Conservation (phyloP, 2,797 vertebrate genomes). For the Austrolebias charrua region DNA sequence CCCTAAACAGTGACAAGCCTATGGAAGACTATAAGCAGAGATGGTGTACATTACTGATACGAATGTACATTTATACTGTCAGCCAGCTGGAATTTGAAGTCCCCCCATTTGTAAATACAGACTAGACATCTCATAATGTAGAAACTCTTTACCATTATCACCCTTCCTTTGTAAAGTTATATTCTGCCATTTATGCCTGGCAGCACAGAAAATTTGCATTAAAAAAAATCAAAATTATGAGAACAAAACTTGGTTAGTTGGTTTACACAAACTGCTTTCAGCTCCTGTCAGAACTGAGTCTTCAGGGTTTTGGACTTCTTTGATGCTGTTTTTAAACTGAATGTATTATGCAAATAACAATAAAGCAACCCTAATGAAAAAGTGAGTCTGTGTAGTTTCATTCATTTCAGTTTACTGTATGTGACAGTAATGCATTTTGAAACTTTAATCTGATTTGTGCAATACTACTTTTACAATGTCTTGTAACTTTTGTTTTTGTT, state of each 20-base stretch:
- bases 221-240: slow-evolving; percentile 24
- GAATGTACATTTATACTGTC: slow-evolving; percentile 45
- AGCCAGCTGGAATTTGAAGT: slow-evolving; percentile 24
- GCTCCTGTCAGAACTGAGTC: slow-evolving; percentile 42
- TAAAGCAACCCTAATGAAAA: slow-evolving; percentile 58
- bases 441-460: neutral
- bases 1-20: slow-evolving; percentile 15
- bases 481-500: neutral
- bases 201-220: slow-evolving; percentile 34
- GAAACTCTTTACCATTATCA: slow-evolving; percentile 47
- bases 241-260: slow-evolving; percentile 19
- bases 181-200: slow-evolving; percentile 27
- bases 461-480: neutral
- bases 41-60: slow-evolving; percentile 24
- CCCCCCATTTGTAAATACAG: slow-evolving; percentile 53
- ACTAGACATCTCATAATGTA: slow-evolving; percentile 44
- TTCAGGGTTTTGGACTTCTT: slow-evolving; percentile 63
- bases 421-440: neutral
- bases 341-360: slow-evolving; percentile 80
- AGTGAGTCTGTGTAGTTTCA: slow-evolving; percentile 6
- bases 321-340: slow-evolving; percentile 75
- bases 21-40: slow-evolving; percentile 19
- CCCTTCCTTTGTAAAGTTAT: slow-evolving; percentile 44
- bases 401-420: neutral
- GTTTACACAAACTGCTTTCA: slow-evolving; percentile 27